Evolutionary conservation across 2,888 invertebrate species (phyloP), one percentile per base, ranked within the genome.

Genomic region (Pollenia griseotomentosa): DNA sequence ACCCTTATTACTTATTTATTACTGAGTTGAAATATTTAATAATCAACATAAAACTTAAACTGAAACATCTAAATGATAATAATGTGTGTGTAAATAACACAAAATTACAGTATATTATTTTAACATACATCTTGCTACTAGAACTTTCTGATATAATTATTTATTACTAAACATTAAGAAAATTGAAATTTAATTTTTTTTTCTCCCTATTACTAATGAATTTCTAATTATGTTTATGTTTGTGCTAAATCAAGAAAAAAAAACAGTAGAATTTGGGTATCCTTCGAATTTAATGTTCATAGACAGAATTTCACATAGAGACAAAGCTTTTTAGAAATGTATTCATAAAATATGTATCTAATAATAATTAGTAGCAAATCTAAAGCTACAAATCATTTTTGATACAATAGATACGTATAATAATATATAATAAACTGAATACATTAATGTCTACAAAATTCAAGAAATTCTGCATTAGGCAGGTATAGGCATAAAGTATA

Each of bases 301-400:
- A 23, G 6, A 33, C 33, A 33, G 33, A 33, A 33, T 33, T 33
- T 33, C 33, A 33, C 33, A 33, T 33, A 61, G n/a, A 40, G n/a
- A 7, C 14, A 53, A 61, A 40, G 61, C 19, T 33, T 61, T 61
- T 42, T 40, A n/a, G n/a, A 42, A n/a, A 40, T 55, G n/a, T 19
- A 55, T 42, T 42, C 61, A 63, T 63, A 63, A 63, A 63, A 63
- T 40, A 63, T 61, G n/a, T 63, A 65, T 44, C 12, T 71, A 44
- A 19, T 48, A 59, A 59, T 78, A 78, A 78, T 78, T 68, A 23
- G 66, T 57, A 66, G 46, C 33, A 78, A 78, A 59, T 78, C 42
- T 57, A 16, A 68, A 68, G 16, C 66, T n/a, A 46, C 57, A 78
- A 78, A 57, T 57, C 23, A 55, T 42, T 63, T 48, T 63, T 42